Evolutionary conservation across 53 echinoderm and acorn worm species (phyloP), one percentile per base, ranked within the genome.

Genomic region (Temnopleurus reevesii): DNA sequence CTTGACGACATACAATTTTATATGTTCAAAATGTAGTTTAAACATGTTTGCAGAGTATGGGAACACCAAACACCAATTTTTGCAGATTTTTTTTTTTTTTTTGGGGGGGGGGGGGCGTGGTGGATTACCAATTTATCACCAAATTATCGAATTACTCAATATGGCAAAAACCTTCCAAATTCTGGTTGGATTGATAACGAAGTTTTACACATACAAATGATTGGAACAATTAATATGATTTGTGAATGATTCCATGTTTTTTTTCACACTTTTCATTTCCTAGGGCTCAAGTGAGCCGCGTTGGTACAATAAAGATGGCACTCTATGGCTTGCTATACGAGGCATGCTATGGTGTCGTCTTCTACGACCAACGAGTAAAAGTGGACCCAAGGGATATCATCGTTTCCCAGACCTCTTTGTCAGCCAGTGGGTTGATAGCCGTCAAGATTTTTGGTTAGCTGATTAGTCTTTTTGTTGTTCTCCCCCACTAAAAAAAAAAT

Each of bases 351-450:
- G 19, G 27, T 30, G 28, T 79, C 5, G 27, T 49, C 79, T 79
- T 79, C 79, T 13, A 46, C 9, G 46, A 49, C 15, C 79, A 49
- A 46, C 79, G 79, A 19, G 79, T 79, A 15, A 19, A 29, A 3
- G 46, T 79, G 4, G 79, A 79, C 49, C 79, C 79, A 1, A 46
- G 23, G 17, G 79, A 79, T 28, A 49, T 79, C 51, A 79, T 79
- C 4, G 27, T 21, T 3, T 29, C 15, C 23, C 3, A 2, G 46
- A 47, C 46, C 2, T 47, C 46, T 4, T 29, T 79, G 4, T 46
- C 79, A 35, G 79, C 49, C 15, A 47, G 79, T 49, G 79, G 79
- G 13, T 27, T 79, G 26, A 49, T 79, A 4, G 51, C 23, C 15
- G 5, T 49, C 9, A 79, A 79, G 49, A 13, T 79, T 18, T 2